Conservation (phyloP, 2,888 invertebrate genomes). For the Drosophila phalerata region DNA sequence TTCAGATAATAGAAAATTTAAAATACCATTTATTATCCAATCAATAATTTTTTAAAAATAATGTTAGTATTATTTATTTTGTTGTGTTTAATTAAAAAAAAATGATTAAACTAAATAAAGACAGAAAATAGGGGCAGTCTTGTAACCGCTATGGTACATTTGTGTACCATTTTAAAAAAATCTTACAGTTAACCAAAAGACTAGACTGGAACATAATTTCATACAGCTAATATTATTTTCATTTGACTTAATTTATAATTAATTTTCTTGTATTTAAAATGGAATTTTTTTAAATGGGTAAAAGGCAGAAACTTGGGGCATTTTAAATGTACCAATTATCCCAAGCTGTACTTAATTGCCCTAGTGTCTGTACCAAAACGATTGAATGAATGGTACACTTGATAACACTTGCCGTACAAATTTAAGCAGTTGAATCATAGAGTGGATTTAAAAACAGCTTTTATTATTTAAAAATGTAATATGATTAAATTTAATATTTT, state of each 20-base stretch:
- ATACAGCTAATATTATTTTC: too few species aligned
- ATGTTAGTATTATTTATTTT: too few species aligned
- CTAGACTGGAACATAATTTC: too few species aligned
- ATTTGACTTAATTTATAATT: background rate
- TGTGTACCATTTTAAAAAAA: too few species aligned
- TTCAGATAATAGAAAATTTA: too few species aligned
- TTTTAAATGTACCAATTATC: background rate
- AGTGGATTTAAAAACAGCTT: background rate
- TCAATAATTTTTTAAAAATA: too few species aligned
- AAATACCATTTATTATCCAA: too few species aligned
- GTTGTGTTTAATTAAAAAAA: too few species aligned
- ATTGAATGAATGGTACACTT: background rate
- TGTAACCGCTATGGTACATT: too few species aligned
- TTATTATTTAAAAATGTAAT: background rate
- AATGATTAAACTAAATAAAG: too few species aligned
- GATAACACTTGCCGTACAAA: background rate
- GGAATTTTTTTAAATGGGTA: background rate
- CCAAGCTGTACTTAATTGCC: background rate
- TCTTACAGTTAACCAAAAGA: too few species aligned
- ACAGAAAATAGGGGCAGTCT: too few species aligned
- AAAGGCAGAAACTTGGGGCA: background rate
- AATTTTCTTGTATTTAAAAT: background rate
- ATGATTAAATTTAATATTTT: background rate
- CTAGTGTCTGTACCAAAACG: background rate
- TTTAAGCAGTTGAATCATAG: background rate